Base-by-base conservation (phyloP, 2,797 vertebrate genomes). In the Heliangelus exortis region DNA sequence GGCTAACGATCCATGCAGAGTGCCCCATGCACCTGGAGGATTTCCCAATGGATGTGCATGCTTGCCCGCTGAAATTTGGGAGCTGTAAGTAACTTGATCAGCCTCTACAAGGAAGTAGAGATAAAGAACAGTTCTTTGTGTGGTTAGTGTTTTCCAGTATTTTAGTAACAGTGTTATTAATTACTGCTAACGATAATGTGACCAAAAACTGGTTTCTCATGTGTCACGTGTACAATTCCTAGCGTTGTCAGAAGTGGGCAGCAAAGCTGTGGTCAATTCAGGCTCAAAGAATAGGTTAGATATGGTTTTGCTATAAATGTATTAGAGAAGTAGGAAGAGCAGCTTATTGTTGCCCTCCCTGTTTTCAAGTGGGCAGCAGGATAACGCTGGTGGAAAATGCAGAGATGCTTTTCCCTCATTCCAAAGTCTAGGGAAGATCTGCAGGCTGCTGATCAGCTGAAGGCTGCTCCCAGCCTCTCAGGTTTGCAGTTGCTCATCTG, bases 1-100 rank as follows among this genome's bases (percentile, higher is more conserved):
- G 99, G 97, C 97, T 99, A 95, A 99, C 99, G 23, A 99, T 99
- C 92, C 99, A 99, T 25, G 99, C 99, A 1, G 99, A 99, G 97
- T 99, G 99, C 78, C 99, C 99, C 73, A 99, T 99, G 99, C 99
- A 99, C 96, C 98, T 99, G 97, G 99, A 99, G 97, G 99, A 99
- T 93, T 99, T 99, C 97, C 99, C 99, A 3, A 99, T 99, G 99
- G 99, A 99, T 50, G 98, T 99, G 61, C 99, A 99, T 9, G 99
- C 99, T 73, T 99, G 99, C 96, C 99, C 99, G 10, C 98, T 99
- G 92, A 99, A 99, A 97, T 99, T 99, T 93, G 99, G 99, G 97
- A 99, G 99, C 97, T 99, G 99, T 99, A 98, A 98, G 99, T 99
- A 94, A 68, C 79, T 50, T 39, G 23, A 48, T 48, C 58, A 76